phyloP scores from a whole-genome alignment of 2,888 invertebrate genomes.

The Malthinus seriepunctatus region DNA sequence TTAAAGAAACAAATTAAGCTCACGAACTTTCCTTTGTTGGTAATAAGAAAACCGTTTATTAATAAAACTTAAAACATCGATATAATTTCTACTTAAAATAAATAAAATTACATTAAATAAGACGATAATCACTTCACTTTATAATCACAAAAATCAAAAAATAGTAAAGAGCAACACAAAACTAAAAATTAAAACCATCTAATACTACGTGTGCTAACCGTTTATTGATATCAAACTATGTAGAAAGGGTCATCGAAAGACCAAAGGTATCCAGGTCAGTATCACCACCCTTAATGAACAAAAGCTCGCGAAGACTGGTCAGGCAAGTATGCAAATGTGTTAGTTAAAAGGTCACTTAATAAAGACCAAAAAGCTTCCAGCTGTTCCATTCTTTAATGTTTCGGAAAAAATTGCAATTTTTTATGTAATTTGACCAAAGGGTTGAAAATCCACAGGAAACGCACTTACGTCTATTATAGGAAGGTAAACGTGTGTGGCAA shows the following conservation, averaged over 20 bases:
- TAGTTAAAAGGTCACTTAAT: slow-evolving; percentile 36
- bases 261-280: slow-evolving; percentile 38
- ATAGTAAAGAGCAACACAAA: no score
- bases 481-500: no score
- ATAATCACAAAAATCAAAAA: no score
- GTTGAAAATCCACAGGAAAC: slow-evolving; percentile 2
- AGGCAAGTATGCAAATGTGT: slow-evolving; percentile 47
- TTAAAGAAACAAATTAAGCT: no score
- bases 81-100: no score
- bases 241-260: slow-evolving; percentile 35
- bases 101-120: no score
- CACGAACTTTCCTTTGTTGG: no score
- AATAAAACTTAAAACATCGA: no score
- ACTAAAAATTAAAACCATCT: no score
- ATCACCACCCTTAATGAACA: slow-evolving; percentile 34
- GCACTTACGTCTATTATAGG: no score
- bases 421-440: slow-evolving; percentile 21
- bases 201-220: background rate
- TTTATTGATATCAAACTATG: slow-evolving; percentile 4
- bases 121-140: no score
- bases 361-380: slow-evolving; percentile 24
- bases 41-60: no score
- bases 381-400: slow-evolving; percentile 12
- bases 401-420: slow-evolving; percentile 5
- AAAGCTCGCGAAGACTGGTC: slow-evolving; percentile 44